Percentiles rank a stretch among this genome's conserved stretches.
Conservation (phyloP, 1,140 invertebrate genomes). For the Frieseomelitta varia region DNA sequence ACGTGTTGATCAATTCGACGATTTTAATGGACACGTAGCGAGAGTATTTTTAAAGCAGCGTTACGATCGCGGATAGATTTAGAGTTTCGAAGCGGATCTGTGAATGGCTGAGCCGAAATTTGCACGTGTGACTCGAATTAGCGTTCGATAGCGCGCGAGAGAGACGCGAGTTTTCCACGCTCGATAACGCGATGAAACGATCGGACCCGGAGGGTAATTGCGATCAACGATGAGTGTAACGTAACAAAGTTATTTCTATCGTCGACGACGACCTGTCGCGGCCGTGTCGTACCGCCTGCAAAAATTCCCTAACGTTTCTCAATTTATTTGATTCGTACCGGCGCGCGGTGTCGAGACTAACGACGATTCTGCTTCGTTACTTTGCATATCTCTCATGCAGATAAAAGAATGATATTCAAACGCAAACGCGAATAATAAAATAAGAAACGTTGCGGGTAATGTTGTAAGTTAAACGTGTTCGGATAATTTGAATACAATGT, state of each 20-base stretch:
- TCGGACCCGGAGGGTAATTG: constrained; percentile 20
- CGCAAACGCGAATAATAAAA: constrained; percentile 26
- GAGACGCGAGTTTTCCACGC: neutral
- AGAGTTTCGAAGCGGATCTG: neutral
- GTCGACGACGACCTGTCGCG: neutral
- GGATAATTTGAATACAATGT: constrained; percentile 63
- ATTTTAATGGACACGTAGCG: neutral
- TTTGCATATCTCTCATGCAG: constrained; percentile 20
- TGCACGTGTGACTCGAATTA: neutral
- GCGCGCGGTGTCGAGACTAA: neutral
- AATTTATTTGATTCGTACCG: neutral
- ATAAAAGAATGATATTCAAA: neutral
- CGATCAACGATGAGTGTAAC: constrained; percentile 9
- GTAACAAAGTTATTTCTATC: constrained; percentile 21
- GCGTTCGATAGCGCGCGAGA: neutral
- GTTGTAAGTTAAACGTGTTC: constrained; percentile 49
- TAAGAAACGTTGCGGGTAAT: constrained; percentile 26
- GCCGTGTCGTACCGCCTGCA: neutral
- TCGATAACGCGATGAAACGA: constrained; percentile 30
- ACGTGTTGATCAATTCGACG: neutral
- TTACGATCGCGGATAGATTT: neutral
- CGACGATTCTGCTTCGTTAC: neutral
- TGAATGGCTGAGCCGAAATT: neutral
- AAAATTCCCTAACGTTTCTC: constrained; percentile 19
- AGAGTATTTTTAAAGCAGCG: neutral